A percentile compares a stretch with the other conserved stretches of the same genome.
Evolutionary conservation across 2,888 invertebrate species (phyloP).

Genomic region (Muschampia plurimacula): DNA sequence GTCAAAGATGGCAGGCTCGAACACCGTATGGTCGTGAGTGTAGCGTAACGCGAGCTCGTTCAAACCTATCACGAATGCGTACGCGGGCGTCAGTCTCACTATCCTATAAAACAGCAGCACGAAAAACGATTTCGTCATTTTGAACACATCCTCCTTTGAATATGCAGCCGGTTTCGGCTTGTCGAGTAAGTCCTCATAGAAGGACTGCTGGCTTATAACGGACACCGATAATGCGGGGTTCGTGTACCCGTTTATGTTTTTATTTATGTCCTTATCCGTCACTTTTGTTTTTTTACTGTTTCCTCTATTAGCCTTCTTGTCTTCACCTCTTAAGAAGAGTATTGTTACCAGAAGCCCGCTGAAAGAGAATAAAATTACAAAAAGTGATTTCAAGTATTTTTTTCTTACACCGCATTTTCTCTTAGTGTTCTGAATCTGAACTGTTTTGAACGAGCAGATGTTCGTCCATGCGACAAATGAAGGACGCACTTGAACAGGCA

Average conservation of each 20-base stretch:
- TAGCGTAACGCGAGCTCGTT: slow-evolving; percentile 90
- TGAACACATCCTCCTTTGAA: slow-evolving; percentile 65
- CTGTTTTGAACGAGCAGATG: slow-evolving; percentile 20
- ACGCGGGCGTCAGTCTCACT: slow-evolving; percentile 92
- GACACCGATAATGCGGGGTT: slow-evolving; percentile 75
- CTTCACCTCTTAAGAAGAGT: slow-evolving; percentile 88
- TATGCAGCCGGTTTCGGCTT: slow-evolving; percentile 67
- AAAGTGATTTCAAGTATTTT: background rate
- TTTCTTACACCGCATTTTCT: background rate
- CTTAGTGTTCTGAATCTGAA: background rate
- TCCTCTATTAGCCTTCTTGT: slow-evolving; percentile 75
- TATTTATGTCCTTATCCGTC: slow-evolving; percentile 67
- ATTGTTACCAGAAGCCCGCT: slow-evolving; percentile 91
- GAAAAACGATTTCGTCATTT: slow-evolving; percentile 77
- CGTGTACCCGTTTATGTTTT: slow-evolving; percentile 77
- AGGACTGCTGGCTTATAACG: slow-evolving; percentile 77
- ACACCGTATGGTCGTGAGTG: slow-evolving; percentile 89
- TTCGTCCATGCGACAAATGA: slow-evolving; percentile 2
- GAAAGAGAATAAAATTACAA: slow-evolving; percentile 49
- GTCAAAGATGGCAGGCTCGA: slow-evolving; percentile 89
- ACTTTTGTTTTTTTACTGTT: slow-evolving; percentile 52
- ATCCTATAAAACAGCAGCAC: slow-evolving; percentile 85
- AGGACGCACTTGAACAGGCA: slow-evolving; percentile 1
- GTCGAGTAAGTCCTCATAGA: slow-evolving; percentile 75
- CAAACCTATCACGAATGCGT: slow-evolving; percentile 91